Conservation (phyloP, 2,113 vertebrate species). For the Myrmophylax atrothorax region DNA sequence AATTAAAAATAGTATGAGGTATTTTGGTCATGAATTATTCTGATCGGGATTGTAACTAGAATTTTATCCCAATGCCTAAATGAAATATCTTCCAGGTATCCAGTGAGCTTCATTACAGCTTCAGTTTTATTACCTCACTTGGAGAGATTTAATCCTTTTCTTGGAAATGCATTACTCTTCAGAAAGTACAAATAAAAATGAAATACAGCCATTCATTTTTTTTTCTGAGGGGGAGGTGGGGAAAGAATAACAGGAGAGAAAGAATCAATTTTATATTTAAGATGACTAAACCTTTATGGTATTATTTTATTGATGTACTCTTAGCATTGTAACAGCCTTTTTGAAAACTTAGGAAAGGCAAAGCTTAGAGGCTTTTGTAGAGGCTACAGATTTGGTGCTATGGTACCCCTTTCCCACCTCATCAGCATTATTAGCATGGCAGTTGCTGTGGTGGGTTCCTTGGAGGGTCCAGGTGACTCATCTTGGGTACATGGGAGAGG, state of each 20-base stretch:
- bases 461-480: neutral
- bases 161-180: slow-evolving; percentile 33
- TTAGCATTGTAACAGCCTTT: neutral
- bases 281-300: neutral
- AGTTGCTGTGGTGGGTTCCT: neutral
- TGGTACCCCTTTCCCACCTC: neutral
- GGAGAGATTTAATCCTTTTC: slow-evolving; percentile 48
- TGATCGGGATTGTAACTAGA: slow-evolving; percentile 35
- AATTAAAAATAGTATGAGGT: slow-evolving; percentile 62
- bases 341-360: neutral
- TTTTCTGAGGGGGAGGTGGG: neutral
- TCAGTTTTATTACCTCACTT: slow-evolving; percentile 54
- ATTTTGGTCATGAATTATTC: slow-evolving; percentile 65
- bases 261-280: neutral
- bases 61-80: slow-evolving; percentile 47
- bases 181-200: slow-evolving; percentile 57
- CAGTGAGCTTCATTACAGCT: slow-evolving; percentile 57
- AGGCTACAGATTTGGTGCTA: neutral
- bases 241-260: neutral
- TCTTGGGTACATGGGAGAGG: accelerated
- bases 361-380: neutral
- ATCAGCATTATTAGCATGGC: accelerated
- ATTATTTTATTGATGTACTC: neutral
- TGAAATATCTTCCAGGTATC: slow-evolving; percentile 55
- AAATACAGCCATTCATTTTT: neutral